Evolutionary conservation across 2,888 invertebrate genomes (phyloP), one percentile per base, ranked within the genome.

Genomic region (Actias luna): DNA sequence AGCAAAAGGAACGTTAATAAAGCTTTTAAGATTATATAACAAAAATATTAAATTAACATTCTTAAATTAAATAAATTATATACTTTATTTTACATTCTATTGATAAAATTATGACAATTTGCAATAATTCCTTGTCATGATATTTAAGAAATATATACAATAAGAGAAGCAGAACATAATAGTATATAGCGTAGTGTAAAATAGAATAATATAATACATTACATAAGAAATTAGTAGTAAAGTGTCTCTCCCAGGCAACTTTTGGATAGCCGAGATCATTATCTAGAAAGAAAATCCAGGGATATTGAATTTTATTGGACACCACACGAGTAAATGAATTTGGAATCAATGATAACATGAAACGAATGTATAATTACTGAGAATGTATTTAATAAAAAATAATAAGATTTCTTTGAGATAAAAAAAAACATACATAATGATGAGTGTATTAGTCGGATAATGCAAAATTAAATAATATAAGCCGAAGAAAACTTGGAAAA

Each of bases 181-280:
- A 25, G 5, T 7, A 7, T 22, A 50, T 50, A 50, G 46, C 46
- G 25, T 61, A 33, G 55, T 18, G 42, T 52, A 61, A 61, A 31
- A 59, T 59, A 35, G 35, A 46, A 50, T 60, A n/a, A n/a, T n/a
- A n/a, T n/a, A n/a, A 57, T 57, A 61, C 27, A 22, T 29, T 50
- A 62, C 29, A 65, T 39, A 63, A 61, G 55, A 63, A 62, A 36
- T 31, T 52, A 59, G 52, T 52, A 57, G 46, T 50, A 50, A 50
- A 50, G 46, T 50, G 46, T 50, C 46, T 50, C 46, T 50, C 46
- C 46, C 46, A 50, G 46, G 46, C 46, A 50, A 50, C 25, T 50
- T 50, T 50, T 50, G 46, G 46, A 50, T 50, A 50, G 46, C 46
- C 46, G 46, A 50, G 46, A 50, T 50, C 46, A 50, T 12, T 50